These are phyloP conservation scores for Mola mola DNA, from an alignment of 2,113 vertebrate genomes.

Conservation along the genomic window DNA sequence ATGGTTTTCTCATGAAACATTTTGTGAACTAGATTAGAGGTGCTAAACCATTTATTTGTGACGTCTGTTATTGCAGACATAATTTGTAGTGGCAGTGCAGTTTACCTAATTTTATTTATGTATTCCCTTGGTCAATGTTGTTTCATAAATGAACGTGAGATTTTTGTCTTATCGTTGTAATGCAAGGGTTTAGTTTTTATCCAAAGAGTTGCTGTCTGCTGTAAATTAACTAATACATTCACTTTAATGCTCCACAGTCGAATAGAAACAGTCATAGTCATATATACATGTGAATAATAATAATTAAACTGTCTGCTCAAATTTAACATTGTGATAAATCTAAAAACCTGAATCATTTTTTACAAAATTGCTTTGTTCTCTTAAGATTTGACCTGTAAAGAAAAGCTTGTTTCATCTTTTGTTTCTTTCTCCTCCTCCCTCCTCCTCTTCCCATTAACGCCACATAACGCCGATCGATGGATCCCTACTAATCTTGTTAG, in stretches of 20 bases:
- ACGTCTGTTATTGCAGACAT: constrained; percentile 75
- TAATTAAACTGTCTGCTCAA: constrained; percentile 12
- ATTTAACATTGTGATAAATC: constrained; percentile 11
- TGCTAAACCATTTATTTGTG: constrained; percentile 72
- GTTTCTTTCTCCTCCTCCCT: background rate
- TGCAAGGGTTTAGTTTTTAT: constrained; percentile 27
- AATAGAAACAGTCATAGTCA: constrained; percentile 28
- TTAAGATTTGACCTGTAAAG: constrained; percentile 47
- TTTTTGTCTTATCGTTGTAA: constrained; percentile 38
- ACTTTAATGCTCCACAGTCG: constrained; percentile 29
- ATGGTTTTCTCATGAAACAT: constrained; percentile 75
- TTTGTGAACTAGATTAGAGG: constrained; percentile 75
- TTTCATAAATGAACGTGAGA: constrained; percentile 54
- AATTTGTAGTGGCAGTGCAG: constrained; percentile 66
- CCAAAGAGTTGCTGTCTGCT: constrained; percentile 22
- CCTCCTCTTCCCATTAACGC: constrained; percentile 69
- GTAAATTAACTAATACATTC: constrained; percentile 46
- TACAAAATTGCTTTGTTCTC: constrained; percentile 15
- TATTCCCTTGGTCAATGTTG: constrained; percentile 72
- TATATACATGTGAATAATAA: constrained; percentile 33
- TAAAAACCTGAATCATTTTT: too few relatives aligned
- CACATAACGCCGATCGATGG: constrained; percentile 81
- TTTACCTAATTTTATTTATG: constrained; percentile 76
- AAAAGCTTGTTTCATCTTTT: constrained; percentile 36
- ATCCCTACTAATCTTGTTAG: constrained; percentile 82